Evolutionary conservation across 1,140 invertebrate genomes (phyloP).

Genomic region (Drosophila burlai): DNA sequence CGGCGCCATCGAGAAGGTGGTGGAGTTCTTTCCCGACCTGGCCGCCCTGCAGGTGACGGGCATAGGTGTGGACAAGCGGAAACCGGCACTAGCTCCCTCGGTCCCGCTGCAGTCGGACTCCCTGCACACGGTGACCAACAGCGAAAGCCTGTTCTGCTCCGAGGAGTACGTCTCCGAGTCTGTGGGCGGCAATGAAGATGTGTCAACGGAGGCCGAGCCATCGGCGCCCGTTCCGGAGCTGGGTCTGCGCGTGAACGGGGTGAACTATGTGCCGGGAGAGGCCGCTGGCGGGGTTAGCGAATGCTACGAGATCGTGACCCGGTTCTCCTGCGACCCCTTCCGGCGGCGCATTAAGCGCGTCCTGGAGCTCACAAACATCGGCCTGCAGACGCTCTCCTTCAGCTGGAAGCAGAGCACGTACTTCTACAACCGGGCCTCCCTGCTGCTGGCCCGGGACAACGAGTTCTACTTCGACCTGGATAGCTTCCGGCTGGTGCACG

Average conservation of each 20-base stretch:
- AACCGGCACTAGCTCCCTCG: background rate
- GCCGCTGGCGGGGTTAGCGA: conserved; percentile 17
- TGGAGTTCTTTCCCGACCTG: conserved; percentile 73
- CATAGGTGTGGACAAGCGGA: conserved; percentile 1
- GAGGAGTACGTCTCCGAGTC: conserved; percentile 32
- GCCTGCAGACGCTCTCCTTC: conserved; percentile 61
- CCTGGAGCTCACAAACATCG: conserved; percentile 62
- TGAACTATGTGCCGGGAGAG: conserved; percentile 31
- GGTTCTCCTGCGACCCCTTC: conserved; percentile 63
- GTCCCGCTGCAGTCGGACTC: conserved; percentile 18
- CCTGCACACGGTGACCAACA: conserved; percentile 33
- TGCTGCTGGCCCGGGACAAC: conserved; percentile 63
- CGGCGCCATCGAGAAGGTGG: conserved; percentile 48
- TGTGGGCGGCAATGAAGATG: background rate
- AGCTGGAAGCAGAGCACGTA: conserved; percentile 66
- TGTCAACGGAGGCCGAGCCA: background rate
- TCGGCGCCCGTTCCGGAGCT: conserved; percentile 23
- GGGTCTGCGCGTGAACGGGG: conserved; percentile 49
- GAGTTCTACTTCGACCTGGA: conserved; percentile 68
- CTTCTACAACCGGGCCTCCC: conserved; percentile 55
- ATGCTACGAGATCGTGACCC: conserved; percentile 39
- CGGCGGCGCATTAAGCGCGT: conserved; percentile 37
- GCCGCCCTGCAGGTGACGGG: conserved; percentile 58
- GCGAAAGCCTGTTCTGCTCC: background rate
- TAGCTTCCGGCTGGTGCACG: conserved; percentile 53